Conservation (phyloP, 2,797 vertebrate species). For the Pitangus sulphuratus region DNA sequence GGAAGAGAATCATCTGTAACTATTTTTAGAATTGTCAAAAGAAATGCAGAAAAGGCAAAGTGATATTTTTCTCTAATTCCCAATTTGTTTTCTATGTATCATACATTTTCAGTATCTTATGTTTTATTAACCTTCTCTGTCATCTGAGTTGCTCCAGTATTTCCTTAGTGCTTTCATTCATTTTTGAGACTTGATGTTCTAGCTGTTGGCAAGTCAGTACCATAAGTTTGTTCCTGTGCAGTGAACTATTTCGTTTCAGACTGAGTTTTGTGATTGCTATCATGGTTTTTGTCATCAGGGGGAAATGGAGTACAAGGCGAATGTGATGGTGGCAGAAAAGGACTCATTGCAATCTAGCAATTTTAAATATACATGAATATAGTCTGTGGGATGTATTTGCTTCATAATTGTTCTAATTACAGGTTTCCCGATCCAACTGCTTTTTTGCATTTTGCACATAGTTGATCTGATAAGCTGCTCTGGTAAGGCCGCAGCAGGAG, state of each 20-base stretch:
- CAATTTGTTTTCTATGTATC: not conserved
- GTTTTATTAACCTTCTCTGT: slow-evolving; percentile 7
- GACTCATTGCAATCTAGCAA: slow-evolving; percentile 13
- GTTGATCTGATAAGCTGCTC: not conserved
- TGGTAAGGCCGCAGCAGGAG: not conserved
- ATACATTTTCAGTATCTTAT: not conserved
- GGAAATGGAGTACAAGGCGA: not conserved
- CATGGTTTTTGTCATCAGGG: not conserved
- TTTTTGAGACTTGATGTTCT: not conserved
- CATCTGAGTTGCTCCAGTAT: not conserved
- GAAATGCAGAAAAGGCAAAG: not conserved
- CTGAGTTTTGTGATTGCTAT: not conserved
- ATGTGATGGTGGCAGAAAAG: not conserved
- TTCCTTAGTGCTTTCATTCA: not conserved
- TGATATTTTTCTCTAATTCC: not conserved
- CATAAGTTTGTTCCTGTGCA: not conserved
- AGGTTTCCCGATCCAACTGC: not conserved
- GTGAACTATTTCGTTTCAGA: slow-evolving; percentile 26
- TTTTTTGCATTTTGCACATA: not conserved
- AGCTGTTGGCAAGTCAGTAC: not conserved
- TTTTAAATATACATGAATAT: not conserved
- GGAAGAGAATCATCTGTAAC: accelerated
- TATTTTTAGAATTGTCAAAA: not conserved
- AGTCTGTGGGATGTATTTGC: not conserved
- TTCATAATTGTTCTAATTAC: slow-evolving; percentile 25